Evolutionary conservation across 2,888 invertebrate genomes (phyloP).

Genomic region (Pseudococcus viburni): DNA sequence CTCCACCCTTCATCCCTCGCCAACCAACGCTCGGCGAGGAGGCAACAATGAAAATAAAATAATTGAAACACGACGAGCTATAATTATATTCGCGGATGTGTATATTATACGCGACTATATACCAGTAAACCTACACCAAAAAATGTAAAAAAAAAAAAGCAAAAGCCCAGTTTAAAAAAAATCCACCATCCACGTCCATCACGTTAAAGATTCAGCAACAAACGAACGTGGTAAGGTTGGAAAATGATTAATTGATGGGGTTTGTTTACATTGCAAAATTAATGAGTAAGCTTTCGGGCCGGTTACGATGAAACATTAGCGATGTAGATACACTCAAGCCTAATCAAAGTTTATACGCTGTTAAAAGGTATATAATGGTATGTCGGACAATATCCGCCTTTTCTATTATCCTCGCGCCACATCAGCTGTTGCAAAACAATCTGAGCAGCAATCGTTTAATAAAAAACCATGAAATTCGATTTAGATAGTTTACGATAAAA

Average conservation of each 20-base stretch:
- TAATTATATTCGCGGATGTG: background rate
- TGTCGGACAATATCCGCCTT: constrained; percentile 39
- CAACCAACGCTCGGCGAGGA: background rate
- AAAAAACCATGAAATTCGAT: constrained; percentile 35
- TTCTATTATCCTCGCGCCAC: background rate
- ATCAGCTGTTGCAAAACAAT: constrained; percentile 22
- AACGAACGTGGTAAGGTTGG: constrained; percentile 10
- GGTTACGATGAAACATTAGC: constrained; percentile 51
- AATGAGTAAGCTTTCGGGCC: constrained; percentile 39
- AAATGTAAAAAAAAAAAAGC: background rate
- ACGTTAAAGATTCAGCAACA: constrained; percentile 53
- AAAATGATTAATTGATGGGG: constrained; percentile 57
- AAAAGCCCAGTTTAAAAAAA: background rate
- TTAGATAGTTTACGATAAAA: constrained; percentile 33
- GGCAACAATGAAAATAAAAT: constrained; percentile 14
- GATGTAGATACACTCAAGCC: constrained; percentile 47
- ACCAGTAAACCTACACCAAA: background rate
- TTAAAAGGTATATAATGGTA: constrained; percentile 50
- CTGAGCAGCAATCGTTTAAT: constrained; percentile 20
- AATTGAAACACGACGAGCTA: constrained; percentile 29
- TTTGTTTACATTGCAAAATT: constrained; percentile 58
- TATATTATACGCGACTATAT: background rate
- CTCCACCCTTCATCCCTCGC: background rate
- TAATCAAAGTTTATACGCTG: constrained; percentile 47
- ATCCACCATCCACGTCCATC: constrained; percentile 4